Evolutionary conservation across 2,888 invertebrate genomes (phyloP), one percentile per base, ranked within the genome.

Genomic region (Eilema depressum): DNA sequence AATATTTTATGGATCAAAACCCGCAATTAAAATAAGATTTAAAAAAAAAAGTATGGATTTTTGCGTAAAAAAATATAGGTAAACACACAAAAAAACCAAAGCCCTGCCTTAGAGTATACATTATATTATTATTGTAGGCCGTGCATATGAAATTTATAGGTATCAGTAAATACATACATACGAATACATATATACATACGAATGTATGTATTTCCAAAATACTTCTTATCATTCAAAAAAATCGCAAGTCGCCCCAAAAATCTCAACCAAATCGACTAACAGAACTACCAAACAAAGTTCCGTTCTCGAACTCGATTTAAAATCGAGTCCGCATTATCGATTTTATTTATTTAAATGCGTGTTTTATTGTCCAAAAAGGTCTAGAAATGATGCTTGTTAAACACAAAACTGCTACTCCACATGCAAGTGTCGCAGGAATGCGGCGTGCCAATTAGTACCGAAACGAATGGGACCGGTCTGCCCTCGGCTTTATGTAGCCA

Each of bases 381-480:
- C 10, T 77, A 75, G 73, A 67, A 71, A 69, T 73, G 73, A 82
- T 76, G 74, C 77, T 75, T 74, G 74, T 76, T 75, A 70, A 79
- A 76, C 83, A 82, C 72, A 72, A 75, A 78, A 85, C 75, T 78
- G 77, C 77, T 70, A 71, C 71, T 77, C 76, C 75, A 79, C 78
- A 80, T 75, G 79, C 78, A 67, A 82, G 56, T 70, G 82, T 79
- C 78, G 79, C 73, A 69, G 87, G 90, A 91, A 91, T 91, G 90
- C 81, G 75, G 87, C 85, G 89, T 91, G 87, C 86, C 90, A 92
- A 92, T 92, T 91, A 91, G 89, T 77, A 56, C 78, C 81, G 79
- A 82, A 84, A 86, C 86, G 87, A 88, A 88, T 86, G 76, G 77
- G 82, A 83, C 87, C 88, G 84, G 87, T 87, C 83, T 56, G 71